A percentile compares a stretch with the other conserved stretches of the same genome.
phyloP scores from a whole-genome alignment of 1,140 invertebrate genomes.

The Daktulosphaira vitifoliae region DNA sequence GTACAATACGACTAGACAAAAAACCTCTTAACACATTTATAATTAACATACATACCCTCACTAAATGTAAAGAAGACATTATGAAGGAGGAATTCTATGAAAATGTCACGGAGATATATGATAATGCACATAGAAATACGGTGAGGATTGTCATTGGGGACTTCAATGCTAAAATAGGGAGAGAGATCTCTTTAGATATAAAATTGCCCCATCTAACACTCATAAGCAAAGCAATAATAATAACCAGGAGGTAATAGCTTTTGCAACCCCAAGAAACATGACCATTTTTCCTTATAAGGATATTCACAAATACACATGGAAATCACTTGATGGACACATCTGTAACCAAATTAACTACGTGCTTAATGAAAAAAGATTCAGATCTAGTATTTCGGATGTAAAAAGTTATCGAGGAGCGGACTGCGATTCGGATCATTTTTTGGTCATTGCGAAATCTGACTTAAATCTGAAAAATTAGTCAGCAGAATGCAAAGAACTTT shows the following conservation, averaged over 20 bases:
- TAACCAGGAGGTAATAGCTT: background rate
- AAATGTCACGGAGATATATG: background rate
- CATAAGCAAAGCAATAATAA: background rate
- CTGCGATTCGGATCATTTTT: too few relatives aligned
- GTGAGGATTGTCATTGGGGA: background rate
- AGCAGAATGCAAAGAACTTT: background rate
- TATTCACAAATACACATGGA: slow-evolving; percentile 7
- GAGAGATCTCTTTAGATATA: background rate
- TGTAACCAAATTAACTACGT: background rate
- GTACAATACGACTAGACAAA: background rate
- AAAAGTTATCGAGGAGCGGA: background rate
- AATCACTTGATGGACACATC: background rate
- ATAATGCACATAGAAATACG: background rate
- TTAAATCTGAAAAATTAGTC: background rate
- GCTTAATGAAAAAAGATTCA: background rate
- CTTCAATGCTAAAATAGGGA: background rate
- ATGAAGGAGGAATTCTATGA: background rate
- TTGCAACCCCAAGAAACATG: background rate
- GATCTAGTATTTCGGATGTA: background rate
- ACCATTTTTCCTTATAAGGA: background rate
- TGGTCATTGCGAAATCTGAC: background rate
- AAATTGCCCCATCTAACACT: background rate
- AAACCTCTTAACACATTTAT: background rate
- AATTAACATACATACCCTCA: background rate
- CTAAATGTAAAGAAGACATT: background rate